phyloP scores from a whole-genome alignment of 2,113 vertebrate species.

The Elephas maximus region DNA sequence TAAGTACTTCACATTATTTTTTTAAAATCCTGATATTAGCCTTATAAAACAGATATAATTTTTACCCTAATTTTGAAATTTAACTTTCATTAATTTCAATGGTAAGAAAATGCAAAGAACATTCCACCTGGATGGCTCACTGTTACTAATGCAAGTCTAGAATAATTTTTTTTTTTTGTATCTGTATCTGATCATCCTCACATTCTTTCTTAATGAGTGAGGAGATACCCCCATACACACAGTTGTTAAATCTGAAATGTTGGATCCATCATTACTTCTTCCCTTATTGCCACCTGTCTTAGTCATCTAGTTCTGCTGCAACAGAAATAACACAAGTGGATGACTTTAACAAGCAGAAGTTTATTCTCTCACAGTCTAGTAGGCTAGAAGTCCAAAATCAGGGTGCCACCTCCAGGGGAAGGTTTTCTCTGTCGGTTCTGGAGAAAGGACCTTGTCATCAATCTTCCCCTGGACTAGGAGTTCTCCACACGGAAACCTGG shows the following conservation, averaged over 20 bases:
- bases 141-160: not conserved
- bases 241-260: not conserved
- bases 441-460: no score
- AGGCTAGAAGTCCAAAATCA: no score
- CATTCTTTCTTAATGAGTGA: not conserved
- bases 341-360: no score
- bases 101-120: not conserved
- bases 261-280: not conserved
- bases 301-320: no score
- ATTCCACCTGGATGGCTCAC: not conserved
- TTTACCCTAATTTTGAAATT: not conserved
- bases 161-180: not conserved
- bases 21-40: not conserved
- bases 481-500: no score
- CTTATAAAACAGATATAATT: not conserved
- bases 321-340: no score
- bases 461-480: no score
- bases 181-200: not conserved
- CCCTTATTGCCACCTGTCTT: not conserved
- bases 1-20: not conserved
- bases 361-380: no score
- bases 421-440: no score
- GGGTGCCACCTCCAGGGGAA: no score
- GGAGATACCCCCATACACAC: not conserved
- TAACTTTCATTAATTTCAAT: slow-evolving; percentile 20